Percentiles rank a stretch among this genome's conserved stretches.
These are phyloP conservation scores for Ceratina japonica DNA, from an alignment of 1,140 invertebrate genomes.

Conservation along the genomic window DNA sequence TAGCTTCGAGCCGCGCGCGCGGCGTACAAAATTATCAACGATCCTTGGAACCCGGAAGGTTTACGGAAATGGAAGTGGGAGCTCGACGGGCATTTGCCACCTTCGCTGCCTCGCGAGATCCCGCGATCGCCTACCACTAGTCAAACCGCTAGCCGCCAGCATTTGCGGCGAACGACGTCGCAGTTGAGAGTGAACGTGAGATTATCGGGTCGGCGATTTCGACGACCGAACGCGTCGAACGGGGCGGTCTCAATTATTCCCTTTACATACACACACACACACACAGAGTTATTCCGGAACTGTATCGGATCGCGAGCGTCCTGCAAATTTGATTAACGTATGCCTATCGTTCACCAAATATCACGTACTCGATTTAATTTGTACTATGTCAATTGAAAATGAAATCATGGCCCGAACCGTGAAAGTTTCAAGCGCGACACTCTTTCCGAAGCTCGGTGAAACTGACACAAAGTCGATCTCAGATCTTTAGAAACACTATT, in stretches of 20 bases:
- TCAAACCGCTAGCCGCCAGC: too few relatives aligned
- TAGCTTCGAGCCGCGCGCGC: neutral
- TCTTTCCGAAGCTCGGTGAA: too few relatives aligned
- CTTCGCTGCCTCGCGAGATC: neutral
- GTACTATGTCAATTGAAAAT: too few relatives aligned
- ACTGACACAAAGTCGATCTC: too few relatives aligned
- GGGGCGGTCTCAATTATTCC: neutral
- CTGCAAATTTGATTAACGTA: too few relatives aligned
- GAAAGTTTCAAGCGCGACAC: too few relatives aligned
- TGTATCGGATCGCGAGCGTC: neutral
- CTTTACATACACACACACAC: neutral
- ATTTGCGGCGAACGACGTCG: too few relatives aligned
- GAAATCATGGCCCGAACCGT: too few relatives aligned
- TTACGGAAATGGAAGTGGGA: constrained; percentile 8
- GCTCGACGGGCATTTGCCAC: constrained; percentile 9
- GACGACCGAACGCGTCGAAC: neutral
- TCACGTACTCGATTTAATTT: too few relatives aligned
- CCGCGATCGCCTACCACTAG: too few relatives aligned
- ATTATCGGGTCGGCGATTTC: constrained; percentile 4
- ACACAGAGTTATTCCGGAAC: neutral
- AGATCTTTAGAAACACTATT: too few relatives aligned
- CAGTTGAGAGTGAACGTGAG: neutral
- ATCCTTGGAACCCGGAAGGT: constrained; percentile 22
- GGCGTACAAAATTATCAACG: constrained; percentile 11
- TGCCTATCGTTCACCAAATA: too few relatives aligned